phyloP scores from a whole-genome alignment of 2,113 vertebrate species.

The Halichoerus grypus region DNA sequence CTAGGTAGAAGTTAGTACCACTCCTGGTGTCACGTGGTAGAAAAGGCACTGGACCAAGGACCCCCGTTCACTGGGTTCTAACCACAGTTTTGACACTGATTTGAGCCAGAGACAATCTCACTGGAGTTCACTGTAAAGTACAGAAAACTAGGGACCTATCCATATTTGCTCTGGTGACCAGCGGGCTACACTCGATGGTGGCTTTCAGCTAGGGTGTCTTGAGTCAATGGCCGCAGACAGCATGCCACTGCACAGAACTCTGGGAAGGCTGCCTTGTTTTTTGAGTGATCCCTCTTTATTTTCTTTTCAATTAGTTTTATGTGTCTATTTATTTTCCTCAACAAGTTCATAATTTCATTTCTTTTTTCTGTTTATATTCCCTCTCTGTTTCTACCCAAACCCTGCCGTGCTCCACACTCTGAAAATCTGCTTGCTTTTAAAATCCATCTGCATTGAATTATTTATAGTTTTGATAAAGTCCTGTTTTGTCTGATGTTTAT shows the following conservation, averaged over 20 bases:
- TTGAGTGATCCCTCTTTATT: slow-evolving; percentile 40
- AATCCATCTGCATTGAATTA: slow-evolving; percentile 89
- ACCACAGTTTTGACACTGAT: background rate
- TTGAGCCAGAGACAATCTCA: background rate
- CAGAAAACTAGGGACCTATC: background rate
- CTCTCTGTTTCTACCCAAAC: slow-evolving; percentile 77
- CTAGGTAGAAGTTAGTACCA: accelerated
- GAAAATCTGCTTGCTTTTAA: slow-evolving; percentile 83
- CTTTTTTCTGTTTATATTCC: slow-evolving; percentile 73
- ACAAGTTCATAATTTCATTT: slow-evolving; percentile 71
- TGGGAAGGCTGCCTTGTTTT: slow-evolving; percentile 55
- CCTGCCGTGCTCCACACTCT: slow-evolving; percentile 70
- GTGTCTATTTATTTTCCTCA: slow-evolving; percentile 81
- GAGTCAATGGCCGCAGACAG: background rate
- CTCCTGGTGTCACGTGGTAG: no score
- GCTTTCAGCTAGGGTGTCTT: background rate
- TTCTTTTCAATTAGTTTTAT: slow-evolving; percentile 76
- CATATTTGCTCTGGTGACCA: background rate
- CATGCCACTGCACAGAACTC: background rate
- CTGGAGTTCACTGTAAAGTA: background rate
- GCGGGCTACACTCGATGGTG: accelerated
- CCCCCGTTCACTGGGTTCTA: background rate
- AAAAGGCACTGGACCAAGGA: background rate
- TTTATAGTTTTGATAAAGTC: slow-evolving; percentile 89
- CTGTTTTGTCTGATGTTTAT: slow-evolving; percentile 88